Base-by-base conservation (phyloP, 1,140 invertebrate species). In the Drosophila orena region DNA sequence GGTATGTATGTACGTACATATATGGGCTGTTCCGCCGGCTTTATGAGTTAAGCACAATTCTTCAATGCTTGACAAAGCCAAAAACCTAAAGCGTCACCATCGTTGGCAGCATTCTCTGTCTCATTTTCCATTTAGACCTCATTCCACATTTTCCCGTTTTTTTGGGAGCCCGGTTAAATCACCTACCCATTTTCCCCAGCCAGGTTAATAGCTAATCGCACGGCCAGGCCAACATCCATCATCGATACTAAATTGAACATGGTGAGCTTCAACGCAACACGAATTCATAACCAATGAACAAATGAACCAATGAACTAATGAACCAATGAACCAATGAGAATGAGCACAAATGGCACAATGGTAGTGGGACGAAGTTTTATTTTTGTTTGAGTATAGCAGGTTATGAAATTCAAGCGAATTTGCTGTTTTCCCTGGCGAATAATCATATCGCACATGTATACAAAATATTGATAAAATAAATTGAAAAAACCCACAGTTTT, bases 201-300 rank as follows among this genome's bases (percentile, higher is more conserved):
- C 15, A 15, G 44, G 60, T 40, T 57, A 71, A 70, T 71, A 57
- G 52, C 68, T 71, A 71, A 71, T 70, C 66, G 66, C 64, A 50
- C 35, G 37, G 61, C 64, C 64, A 24, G 37, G 61, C 64, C 64
- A 30, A 70, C 66, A 70, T 71, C 68, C 65, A 71, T 71, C 68
- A 71, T 70, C 52, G 68, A 71, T 71, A 53, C 60, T 44, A 27
- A 68, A 68, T 66, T 65, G 64, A 66, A 68, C 64, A 66, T 66
- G 46, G 46, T 46, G 53, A 20, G 27, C 44, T 61, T 65, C 46
- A 43, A 46, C 61, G 37, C 12, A 68, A 68, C 47, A 22, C 34
- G 44, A 55, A 68, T 69, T 68, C 61, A 69, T 69, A 69, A 55
- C 30, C 50, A 47, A 71, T 70, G 55, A 50, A 15, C 27, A 0